Conservation (phyloP, 2,113 vertebrate species). For the Noturus placidus region DNA sequence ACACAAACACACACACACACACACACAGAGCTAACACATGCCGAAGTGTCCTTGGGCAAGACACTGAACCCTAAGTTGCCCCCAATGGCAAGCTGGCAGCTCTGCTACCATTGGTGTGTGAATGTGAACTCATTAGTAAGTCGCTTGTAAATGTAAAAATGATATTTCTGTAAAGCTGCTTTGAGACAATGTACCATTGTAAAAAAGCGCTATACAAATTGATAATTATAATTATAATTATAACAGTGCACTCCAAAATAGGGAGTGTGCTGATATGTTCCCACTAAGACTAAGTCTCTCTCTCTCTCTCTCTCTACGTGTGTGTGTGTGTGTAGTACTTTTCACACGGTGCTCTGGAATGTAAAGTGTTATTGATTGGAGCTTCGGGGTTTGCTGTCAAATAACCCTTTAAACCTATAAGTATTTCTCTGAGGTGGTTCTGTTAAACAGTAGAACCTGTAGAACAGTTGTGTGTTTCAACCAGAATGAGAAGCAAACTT, state of each 20-base stretch:
- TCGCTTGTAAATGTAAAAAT: no score
- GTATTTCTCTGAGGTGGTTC: not conserved
- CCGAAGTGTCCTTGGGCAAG: no score
- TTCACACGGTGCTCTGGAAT: not conserved
- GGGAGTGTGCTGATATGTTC: not conserved
- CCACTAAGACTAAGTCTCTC: not conserved
- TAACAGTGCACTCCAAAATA: not conserved
- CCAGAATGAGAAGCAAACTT: not conserved
- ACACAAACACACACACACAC: not conserved
- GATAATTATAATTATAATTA: no score
- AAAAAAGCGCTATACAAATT: no score
- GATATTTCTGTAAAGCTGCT: no score
- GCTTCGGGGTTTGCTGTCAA: not conserved
- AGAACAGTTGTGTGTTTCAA: not conserved
- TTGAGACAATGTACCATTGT: no score
- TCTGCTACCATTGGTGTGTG: no score
- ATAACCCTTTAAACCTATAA: not conserved
- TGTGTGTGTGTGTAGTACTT: not conserved
- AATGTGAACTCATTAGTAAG: no score
- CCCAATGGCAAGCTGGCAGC: no score
- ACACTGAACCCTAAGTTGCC: no score
- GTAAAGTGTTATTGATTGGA: not conserved
- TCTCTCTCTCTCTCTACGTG: not conserved
- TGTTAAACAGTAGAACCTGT: not conserved
- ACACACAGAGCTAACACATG: no score